Evolutionary conservation across 2,113 vertebrate genomes (phyloP).

Genomic region (Pachycephala philippinensis): DNA sequence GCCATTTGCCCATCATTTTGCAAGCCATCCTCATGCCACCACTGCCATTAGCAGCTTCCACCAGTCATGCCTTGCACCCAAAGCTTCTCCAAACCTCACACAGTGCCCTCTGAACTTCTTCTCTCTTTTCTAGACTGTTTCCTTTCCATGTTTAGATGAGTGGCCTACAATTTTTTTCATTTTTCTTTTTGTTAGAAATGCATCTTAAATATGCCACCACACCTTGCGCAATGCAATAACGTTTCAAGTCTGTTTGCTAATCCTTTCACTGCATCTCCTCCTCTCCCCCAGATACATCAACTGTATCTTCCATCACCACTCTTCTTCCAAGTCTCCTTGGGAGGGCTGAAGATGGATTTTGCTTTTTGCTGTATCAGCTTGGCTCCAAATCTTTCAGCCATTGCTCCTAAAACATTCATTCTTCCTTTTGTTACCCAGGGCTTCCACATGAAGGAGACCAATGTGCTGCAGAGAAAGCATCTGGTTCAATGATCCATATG

Average conservation of each 20-base stretch:
- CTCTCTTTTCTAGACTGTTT: neutral
- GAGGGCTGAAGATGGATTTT: neutral
- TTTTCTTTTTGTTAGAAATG: neutral
- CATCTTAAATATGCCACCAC: neutral
- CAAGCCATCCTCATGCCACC: neutral
- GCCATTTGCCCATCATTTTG: neutral
- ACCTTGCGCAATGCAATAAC: accelerated
- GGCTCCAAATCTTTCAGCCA: neutral
- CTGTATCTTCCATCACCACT: neutral
- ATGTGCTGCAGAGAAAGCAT: neutral
- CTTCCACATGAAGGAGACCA: neutral
- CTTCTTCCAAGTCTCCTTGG: neutral
- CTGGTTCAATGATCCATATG: neutral
- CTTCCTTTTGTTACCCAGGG: neutral
- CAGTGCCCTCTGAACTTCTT: neutral
- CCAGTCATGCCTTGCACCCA: neutral
- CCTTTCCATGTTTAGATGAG: neutral
- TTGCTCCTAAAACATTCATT: neutral
- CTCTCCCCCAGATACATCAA: neutral
- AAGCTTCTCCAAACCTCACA: neutral
- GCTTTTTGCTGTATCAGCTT: neutral
- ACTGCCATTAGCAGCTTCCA: neutral
- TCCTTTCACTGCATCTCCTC: neutral
- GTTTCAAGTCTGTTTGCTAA: neutral
- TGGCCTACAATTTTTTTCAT: neutral